Conservation (phyloP, 2,797 vertebrate species). For the Eremophila alpestris region DNA sequence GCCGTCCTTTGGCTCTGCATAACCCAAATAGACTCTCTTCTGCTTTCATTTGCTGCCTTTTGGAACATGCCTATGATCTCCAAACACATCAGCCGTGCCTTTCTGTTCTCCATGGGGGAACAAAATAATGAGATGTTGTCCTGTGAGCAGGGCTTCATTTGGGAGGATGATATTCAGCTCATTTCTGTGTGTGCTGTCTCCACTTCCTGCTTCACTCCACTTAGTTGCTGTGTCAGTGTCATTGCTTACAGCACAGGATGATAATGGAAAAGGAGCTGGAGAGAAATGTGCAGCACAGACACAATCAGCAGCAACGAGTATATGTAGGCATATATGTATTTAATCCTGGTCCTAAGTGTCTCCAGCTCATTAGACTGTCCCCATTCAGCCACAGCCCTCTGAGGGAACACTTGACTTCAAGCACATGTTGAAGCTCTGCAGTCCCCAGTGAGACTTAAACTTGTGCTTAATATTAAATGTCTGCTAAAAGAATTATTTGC, state of each 20-base stretch:
- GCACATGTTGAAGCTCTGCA: neutral
- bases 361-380: neutral
- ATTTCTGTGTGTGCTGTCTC: neutral
- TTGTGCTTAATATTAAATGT: neutral
- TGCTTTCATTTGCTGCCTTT: neutral
- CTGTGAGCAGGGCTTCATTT: neutral
- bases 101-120: constrained; percentile 18
- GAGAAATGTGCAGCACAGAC: neutral
- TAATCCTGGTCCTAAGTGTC: neutral
- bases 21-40: neutral
- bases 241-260: neutral
- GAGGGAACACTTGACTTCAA: neutral
- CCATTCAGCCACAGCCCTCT: neutral
- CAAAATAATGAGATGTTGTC: constrained; percentile 55
- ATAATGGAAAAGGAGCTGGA: neutral
- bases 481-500: neutral
- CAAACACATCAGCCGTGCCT: neutral
- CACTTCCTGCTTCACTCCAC: accelerated
- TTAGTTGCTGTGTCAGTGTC: neutral
- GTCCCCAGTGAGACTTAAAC: neutral
- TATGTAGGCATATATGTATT: neutral
- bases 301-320: neutral
- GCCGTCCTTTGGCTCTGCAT: neutral
- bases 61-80: constrained; percentile 19
- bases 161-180: neutral